Evolutionary conservation across 2,113 vertebrate species (phyloP).

Genomic region (Anguilla japonica): DNA sequence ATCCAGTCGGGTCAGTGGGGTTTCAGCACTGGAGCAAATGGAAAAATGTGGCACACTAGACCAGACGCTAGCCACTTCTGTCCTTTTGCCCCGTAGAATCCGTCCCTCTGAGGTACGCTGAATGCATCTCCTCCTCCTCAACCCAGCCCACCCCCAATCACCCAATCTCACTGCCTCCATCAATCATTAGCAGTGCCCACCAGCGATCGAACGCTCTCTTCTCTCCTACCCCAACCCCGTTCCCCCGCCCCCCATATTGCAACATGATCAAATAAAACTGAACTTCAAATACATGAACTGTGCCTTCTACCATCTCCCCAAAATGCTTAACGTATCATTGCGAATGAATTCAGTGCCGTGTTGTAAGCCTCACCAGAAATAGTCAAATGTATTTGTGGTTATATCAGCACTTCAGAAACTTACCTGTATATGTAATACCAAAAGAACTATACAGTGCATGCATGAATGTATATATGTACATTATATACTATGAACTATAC

Average conservation of each 20-base stretch:
- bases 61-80: neutral
- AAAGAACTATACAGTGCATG: too few species aligned
- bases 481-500: too few species aligned
- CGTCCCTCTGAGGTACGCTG: neutral
- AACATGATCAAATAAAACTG: neutral
- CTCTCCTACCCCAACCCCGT: neutral
- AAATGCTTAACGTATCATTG: too few species aligned
- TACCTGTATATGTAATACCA: too few species aligned
- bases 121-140: neutral
- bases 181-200: slow-evolving; percentile 58
- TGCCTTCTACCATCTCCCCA: too few species aligned
- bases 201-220: slow-evolving; percentile 8
- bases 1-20: neutral
- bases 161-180: slow-evolving; percentile 36
- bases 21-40: too few species aligned
- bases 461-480: too few species aligned
- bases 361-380: too few species aligned
- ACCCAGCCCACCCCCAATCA: neutral
- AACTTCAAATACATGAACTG: too few species aligned
- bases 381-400: too few species aligned
- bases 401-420: too few species aligned
- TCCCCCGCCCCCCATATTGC: neutral
- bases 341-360: too few species aligned
- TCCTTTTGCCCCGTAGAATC: neutral
- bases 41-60: neutral